Evolutionary conservation across 2,797 vertebrate species (phyloP), one percentile per base, ranked within the genome.

Genomic region (Parambassis ranga): DNA sequence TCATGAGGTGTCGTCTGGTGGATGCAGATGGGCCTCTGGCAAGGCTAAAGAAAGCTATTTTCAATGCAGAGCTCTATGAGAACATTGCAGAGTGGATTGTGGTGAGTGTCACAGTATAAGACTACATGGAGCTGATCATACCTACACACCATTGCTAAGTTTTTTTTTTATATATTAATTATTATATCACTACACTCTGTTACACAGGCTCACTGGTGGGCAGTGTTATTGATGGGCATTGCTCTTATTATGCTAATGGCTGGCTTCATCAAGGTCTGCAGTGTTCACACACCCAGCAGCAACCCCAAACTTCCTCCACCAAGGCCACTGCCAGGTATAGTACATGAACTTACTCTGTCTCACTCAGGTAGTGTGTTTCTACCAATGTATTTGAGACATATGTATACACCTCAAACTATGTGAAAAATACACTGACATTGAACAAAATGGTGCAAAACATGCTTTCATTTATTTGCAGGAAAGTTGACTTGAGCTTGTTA

Each of bases 241-340:
- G 96, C 96, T 61, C 91, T 98, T 53, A 98, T 98, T 70, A 95
- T 98, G 96, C 71, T 98, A 58, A 99, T 98, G 97, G 96, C 96
- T 32, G 97, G 96, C 31, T 99, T 98, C 90, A 98, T 99, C 86
- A 98, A 98, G 88, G 94, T 99, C 87, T 99, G 97, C 92, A 99
- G 97, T 46, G 95, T 98, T 66, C 96, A 98, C 85, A 99, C 97
- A n/a, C 97, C 97, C 33, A 99, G 95, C 92, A 98, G 94, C 91
- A 98, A 99, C 85, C 97, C 97, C 74, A 98, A 95, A 90, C 91
- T 98, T 81, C 95, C 97, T 48, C 95, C 95, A 71, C 94, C 93
- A 52, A 98, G 94, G 91, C 94, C 94, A 56, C 94, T 99, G 82
- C 94, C 96, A 93, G 96, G 96, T 98, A 87, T 19, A 39, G 20